Percentiles rank a stretch among this genome's conserved stretches.
Evolutionary conservation across 2,888 invertebrate genomes (phyloP).

Genomic region (Pimpla rufipes): DNA sequence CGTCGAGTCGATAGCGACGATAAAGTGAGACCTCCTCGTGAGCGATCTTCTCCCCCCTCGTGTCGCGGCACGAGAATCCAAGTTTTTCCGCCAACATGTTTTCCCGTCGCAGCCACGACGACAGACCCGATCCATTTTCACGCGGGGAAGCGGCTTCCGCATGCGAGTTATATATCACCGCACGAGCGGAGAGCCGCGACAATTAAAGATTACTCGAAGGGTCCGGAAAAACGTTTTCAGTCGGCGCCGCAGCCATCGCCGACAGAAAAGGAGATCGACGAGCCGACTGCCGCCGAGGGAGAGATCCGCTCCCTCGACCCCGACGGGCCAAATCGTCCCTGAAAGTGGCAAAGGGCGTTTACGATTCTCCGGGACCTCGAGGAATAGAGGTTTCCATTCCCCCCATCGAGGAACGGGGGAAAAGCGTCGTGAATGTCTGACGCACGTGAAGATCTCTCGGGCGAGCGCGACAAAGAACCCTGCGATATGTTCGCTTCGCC

Average conservation of each 20-base stretch:
- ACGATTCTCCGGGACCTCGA: slow-evolving; percentile 49
- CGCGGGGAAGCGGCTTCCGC: slow-evolving; percentile 6
- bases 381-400: slow-evolving; percentile 41
- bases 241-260: slow-evolving; percentile 30
- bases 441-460: slow-evolving; percentile 19
- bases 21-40: neutral
- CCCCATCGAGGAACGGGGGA: neutral
- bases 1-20: slow-evolving; percentile 6
- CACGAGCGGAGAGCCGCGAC: slow-evolving; percentile 41
- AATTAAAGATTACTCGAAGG: slow-evolving; percentile 68
- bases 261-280: slow-evolving; percentile 47
- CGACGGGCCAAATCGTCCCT: slow-evolving; percentile 39
- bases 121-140: slow-evolving; percentile 10
- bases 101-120: neutral
- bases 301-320: slow-evolving; percentile 56
- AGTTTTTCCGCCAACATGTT: neutral
- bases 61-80: neutral
- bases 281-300: slow-evolving; percentile 52
- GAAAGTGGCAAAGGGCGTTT: slow-evolving; percentile 60
- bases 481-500: neutral
- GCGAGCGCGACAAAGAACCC: slow-evolving; percentile 10
- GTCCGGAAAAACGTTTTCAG: slow-evolving; percentile 54
- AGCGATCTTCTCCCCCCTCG: neutral
- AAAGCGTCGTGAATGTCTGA: slow-evolving; percentile 29
- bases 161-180: slow-evolving; percentile 48